Base-by-base conservation (phyloP, 2,888 invertebrate genomes). In the Drosophila kanekoi region DNA sequence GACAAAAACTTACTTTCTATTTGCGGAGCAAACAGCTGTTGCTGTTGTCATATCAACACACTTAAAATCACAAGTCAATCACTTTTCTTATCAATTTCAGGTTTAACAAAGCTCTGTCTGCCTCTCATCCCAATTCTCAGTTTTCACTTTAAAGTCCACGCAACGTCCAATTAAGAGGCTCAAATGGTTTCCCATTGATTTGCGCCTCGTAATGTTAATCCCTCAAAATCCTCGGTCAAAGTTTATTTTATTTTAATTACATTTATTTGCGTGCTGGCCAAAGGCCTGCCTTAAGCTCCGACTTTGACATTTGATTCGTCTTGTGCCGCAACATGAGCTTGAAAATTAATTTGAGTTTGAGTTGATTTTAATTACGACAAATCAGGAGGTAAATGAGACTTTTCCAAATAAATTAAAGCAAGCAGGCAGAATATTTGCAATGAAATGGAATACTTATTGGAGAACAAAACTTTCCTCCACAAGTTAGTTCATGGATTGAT, bases 1-100 rank as follows among this genome's bases (percentile, higher is more conserved):
- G 18, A 20, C 53, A 33, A 32, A 28, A 43, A 28, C 45, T 45
- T 14, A 14, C 37, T 37, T 28, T 52, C 58, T 68, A 43, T 59
- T 52, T 68, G 28, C 35, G n/a, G 33, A 20, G 28, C 37, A 49
- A 41, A 58, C 37, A 69, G n/a, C 47, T 54, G 13, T 43, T 53
- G 38, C 48, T 28, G 28, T 28, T 28, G 28, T 28, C 43, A 38
- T 13, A 38, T 44, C 16, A 40, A 32, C 43, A 49, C 20, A 32
- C 44, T n/a, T 57, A 35, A 33, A 47, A 32, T 14, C 41, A 20
- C 3, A 28, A 18, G 10, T 40, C 23, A 35, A 64, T 11, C 16
- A 20, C 20, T 53, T 41, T 8, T 20, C n/a, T 33, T 23, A 4
- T 32, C 4, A 14, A n/a, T 23, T 32, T 28, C 16, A 23, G 33